Conservation (phyloP, 64 coral and sea anemone species). For the Acropora tenuis region DNA sequence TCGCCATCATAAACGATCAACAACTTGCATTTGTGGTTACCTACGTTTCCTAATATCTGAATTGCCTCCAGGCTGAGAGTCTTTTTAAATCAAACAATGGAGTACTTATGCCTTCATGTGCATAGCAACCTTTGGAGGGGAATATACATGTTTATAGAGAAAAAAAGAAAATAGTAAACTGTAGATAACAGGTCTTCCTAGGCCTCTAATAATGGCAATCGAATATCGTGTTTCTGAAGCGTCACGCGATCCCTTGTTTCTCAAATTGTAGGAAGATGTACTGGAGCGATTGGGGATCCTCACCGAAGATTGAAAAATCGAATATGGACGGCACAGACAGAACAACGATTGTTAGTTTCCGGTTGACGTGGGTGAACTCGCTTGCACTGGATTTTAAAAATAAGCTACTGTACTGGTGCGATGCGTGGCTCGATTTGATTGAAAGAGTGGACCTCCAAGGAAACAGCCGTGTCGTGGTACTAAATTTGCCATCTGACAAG, state of each 20-base stretch:
- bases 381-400: constrained; percentile 69
- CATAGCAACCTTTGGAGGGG: constrained; percentile 1
- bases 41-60: neutral
- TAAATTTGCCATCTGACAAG: constrained; percentile 28
- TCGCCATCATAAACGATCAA: neutral
- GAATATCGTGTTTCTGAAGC: neutral
- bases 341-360: constrained; percentile 43
- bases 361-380: constrained; percentile 52
- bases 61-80: neutral
- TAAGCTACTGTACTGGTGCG: constrained; percentile 73
- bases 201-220: neutral
- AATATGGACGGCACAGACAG: constrained; percentile 85
- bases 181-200: neutral
- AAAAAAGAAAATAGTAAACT: neutral
- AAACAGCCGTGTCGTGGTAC: constrained; percentile 35
- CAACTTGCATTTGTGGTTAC: neutral
- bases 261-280: constrained; percentile 70
- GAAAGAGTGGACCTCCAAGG: constrained; percentile 70
- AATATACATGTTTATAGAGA: neutral
- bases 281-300: constrained; percentile 80
- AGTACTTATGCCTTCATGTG: constrained; percentile 3
- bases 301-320: constrained; percentile 72
- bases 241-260: constrained; percentile 3
- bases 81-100: neutral
- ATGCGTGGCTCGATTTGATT: constrained; percentile 57